Evolutionary conservation across 2,888 invertebrate species (phyloP).

Genomic region (Griposia aprilina): DNA sequence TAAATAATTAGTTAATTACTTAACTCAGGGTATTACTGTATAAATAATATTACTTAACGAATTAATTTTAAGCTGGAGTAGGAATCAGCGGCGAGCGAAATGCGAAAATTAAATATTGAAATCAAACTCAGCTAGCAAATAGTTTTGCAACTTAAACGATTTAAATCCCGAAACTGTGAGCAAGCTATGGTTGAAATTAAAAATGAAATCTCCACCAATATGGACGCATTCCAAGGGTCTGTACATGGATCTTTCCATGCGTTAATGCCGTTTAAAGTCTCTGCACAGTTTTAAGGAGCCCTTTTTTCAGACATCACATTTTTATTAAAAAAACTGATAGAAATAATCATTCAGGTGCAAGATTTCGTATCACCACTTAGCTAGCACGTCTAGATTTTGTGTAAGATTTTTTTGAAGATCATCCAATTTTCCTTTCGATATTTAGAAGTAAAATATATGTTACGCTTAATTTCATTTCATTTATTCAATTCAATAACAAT

Average conservation of each 20-base stretch:
- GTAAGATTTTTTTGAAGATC: too few species aligned
- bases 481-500: too few species aligned
- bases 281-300: too few species aligned
- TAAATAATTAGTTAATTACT: slow-evolving; percentile 14
- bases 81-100: slow-evolving; percentile 2
- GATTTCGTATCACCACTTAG: too few species aligned
- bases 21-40: background rate
- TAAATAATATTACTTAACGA: slow-evolving; percentile 19
- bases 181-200: background rate
- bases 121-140: background rate
- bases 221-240: background rate
- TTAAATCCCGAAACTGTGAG: background rate
- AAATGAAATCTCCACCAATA: background rate
- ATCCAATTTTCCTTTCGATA: too few species aligned
- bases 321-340: too few species aligned
- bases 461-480: too few species aligned
- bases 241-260: background rate
- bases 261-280: background rate
- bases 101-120: slow-evolving; percentile 1
- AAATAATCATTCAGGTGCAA: too few species aligned
- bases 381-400: too few species aligned
- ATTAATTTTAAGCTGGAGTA: slow-evolving; percentile 12
- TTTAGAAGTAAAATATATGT: too few species aligned
- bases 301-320: too few species aligned
- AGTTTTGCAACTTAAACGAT: background rate